phyloP scores from a whole-genome alignment of 2,113 vertebrate species.

The Menura novaehollandiae region DNA sequence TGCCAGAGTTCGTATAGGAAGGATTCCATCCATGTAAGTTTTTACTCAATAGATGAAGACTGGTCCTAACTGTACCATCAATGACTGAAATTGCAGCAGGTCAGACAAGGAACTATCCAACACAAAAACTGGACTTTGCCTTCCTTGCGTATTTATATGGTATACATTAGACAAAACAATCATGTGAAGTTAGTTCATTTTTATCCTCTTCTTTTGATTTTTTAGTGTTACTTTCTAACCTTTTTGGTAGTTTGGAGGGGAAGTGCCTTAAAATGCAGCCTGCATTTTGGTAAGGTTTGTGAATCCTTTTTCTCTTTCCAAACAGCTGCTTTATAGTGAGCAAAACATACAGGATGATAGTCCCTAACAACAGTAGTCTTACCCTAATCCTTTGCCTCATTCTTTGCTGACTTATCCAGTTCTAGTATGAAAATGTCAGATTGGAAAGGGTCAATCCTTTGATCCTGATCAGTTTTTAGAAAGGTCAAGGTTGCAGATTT shows the following conservation, averaged over 20 bases:
- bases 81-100: not conserved
- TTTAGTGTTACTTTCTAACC: not conserved
- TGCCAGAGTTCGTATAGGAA: not conserved
- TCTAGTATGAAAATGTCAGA: not conserved
- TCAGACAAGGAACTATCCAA: not conserved
- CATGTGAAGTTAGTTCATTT: not conserved
- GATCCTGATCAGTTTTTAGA: not conserved
- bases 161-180: not conserved
- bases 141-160: not conserved
- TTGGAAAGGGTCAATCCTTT: not conserved
- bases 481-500: not conserved
- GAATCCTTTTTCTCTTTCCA: not conserved
- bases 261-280: not conserved
- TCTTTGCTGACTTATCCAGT: not conserved
- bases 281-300: not conserved
- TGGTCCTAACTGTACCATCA: not conserved
- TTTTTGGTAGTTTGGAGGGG: not conserved
- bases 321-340: not conserved
- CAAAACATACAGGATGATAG: not conserved
- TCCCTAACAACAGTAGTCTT: not conserved
- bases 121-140: not conserved
- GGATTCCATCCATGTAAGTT: not conserved
- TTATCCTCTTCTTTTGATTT: not conserved
- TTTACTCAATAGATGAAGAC: not conserved
- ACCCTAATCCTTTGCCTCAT: not conserved